Conservation (phyloP, 2,113 vertebrate species). For the Myiozetetes cayanensis region DNA sequence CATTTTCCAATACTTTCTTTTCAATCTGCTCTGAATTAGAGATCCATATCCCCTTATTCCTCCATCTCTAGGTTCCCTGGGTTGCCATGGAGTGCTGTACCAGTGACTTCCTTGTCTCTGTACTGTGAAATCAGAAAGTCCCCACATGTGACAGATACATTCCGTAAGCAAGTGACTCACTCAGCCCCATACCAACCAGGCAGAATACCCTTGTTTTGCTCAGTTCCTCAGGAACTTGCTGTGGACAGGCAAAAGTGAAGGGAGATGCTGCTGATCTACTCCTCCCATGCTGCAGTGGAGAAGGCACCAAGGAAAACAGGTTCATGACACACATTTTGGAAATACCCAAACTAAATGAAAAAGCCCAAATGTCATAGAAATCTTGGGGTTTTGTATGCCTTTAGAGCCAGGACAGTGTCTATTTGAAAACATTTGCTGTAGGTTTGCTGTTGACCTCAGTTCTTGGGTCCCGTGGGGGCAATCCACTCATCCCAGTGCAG, state of each 20-base stretch:
- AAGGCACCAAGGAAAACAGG: background rate
- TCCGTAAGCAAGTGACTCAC: background rate
- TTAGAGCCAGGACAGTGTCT: background rate
- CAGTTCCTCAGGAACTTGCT: background rate
- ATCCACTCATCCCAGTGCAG: fast-evolving
- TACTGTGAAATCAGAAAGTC: background rate
- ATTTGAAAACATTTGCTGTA: fast-evolving
- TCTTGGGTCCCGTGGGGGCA: background rate
- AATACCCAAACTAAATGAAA: background rate
- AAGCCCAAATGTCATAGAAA: background rate
- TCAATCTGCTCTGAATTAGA: background rate
- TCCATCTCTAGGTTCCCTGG: background rate
- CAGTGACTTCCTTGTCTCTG: background rate
- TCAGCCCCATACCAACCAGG: background rate
- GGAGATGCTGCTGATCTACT: background rate
- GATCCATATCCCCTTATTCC: background rate
- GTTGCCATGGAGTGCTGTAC: background rate
- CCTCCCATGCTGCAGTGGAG: background rate
- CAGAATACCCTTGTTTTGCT: background rate
- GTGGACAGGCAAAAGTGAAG: background rate
- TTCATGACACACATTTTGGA: background rate
- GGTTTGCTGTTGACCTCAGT: background rate
- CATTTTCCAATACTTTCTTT: background rate
- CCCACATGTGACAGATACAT: background rate
- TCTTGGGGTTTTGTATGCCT: background rate